phyloP scores from a whole-genome alignment of 2,888 invertebrate genomes.

The Andrena bucephala region DNA sequence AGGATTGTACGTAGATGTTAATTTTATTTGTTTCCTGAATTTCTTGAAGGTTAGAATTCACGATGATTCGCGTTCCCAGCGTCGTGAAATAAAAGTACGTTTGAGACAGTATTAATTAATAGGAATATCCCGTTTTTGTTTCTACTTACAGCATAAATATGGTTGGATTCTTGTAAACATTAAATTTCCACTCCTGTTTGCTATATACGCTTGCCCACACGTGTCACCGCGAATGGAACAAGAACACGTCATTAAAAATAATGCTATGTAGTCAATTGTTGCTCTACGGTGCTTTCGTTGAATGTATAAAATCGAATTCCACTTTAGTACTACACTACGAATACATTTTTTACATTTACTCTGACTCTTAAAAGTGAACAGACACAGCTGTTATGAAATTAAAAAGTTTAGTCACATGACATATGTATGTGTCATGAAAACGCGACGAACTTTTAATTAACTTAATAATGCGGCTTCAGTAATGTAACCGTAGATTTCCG shows the following conservation, averaged over 20 bases:
- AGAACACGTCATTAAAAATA: slow-evolving; percentile 16
- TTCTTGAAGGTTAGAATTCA: slow-evolving; percentile 34
- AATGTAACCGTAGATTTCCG: neutral
- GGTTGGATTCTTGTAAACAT: neutral
- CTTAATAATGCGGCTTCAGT: neutral
- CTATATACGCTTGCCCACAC: neutral
- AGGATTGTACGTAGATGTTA: neutral
- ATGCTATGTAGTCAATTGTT: neutral
- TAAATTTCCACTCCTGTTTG: neutral
- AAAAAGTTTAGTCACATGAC: neutral
- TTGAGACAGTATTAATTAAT: neutral
- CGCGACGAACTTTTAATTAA: neutral
- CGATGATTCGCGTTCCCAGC: neutral
- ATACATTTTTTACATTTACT: neutral
- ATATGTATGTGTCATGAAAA: slow-evolving; percentile 9
- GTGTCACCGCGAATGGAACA: neutral
- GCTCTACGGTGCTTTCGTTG: neutral
- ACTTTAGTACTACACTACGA: too few species aligned
- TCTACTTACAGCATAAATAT: neutral
- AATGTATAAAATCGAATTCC: neutral
- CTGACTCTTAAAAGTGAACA: neutral
- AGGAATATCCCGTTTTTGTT: neutral
- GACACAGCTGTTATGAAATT: neutral
- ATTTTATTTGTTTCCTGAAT: neutral
- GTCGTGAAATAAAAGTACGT: neutral